A percentile compares a stretch with the other conserved stretches of the same genome.
Conservation (phyloP, 1,140 invertebrate species). For the Berghia stephanieae region DNA sequence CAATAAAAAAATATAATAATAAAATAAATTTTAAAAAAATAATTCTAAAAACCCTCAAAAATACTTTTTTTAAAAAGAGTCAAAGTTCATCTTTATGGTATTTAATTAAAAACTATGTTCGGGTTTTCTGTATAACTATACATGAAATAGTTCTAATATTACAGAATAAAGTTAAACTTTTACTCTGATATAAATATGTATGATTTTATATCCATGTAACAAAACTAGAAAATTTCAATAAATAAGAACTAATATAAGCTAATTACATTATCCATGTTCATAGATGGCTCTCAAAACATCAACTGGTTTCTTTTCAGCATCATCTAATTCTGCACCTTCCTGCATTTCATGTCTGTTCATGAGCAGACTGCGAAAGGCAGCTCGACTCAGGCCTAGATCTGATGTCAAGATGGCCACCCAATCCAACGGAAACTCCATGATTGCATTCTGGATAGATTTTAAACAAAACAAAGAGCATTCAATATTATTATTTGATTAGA, state of each 20-base stretch:
- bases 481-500: neutral
- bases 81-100: neutral
- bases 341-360: constrained; percentile 63
- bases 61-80: too few relatives aligned
- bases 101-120: neutral
- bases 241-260: neutral
- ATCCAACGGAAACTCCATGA: constrained; percentile 50
- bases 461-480: neutral
- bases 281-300: constrained; percentile 51
- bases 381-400: constrained; percentile 61
- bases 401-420: constrained; percentile 56
- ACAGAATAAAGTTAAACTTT: neutral
- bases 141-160: neutral
- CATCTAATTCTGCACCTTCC: constrained; percentile 58
- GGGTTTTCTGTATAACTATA: neutral
- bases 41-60: too few relatives aligned
- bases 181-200: neutral
- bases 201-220: neutral
- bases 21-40: too few relatives aligned
- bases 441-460: constrained; percentile 42
- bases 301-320: constrained; percentile 60
- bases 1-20: too few relatives aligned
- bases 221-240: neutral
- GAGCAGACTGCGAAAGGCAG: constrained; percentile 54
- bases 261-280: constrained; percentile 35